Conservation (phyloP, 2,113 vertebrate species). For the Aythya baeri region DNA sequence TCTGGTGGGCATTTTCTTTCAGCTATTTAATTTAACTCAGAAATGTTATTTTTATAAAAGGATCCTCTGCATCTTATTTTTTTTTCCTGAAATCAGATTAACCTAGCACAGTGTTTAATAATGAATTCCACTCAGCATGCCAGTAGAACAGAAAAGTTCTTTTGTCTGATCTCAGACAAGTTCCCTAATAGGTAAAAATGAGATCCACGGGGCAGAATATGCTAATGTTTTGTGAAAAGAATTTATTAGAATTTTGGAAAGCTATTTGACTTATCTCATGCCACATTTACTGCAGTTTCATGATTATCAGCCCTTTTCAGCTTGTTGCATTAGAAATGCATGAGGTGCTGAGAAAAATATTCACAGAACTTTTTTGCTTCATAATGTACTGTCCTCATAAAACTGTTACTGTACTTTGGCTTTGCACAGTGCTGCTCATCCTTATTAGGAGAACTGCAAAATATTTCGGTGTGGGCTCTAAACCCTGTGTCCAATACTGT, state of each 20-base stretch:
- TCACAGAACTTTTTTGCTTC: background rate
- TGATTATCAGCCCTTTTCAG: constrained; percentile 37
- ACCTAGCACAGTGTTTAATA: constrained; percentile 26
- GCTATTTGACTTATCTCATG: constrained; percentile 29
- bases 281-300: constrained; percentile 21
- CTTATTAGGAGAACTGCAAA: background rate
- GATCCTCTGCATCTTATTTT: background rate
- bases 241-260: constrained; percentile 52
- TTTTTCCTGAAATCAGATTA: constrained; percentile 40
- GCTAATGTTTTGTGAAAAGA: constrained; percentile 47
- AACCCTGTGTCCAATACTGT: background rate
- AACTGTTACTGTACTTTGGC: background rate
- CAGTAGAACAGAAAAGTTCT: constrained; percentile 22
- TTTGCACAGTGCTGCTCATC: background rate
- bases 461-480: background rate
- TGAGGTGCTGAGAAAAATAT: background rate
- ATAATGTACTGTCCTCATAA: background rate
- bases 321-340: constrained; percentile 40
- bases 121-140: constrained; percentile 42
- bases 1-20: background rate
- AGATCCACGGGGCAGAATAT: constrained; percentile 47
- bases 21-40: constrained; percentile 14
- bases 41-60: background rate
- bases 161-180: constrained; percentile 60
- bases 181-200: constrained; percentile 69